phyloP scores from a whole-genome alignment of 2,113 vertebrate species.

The Clupea harengus region DNA sequence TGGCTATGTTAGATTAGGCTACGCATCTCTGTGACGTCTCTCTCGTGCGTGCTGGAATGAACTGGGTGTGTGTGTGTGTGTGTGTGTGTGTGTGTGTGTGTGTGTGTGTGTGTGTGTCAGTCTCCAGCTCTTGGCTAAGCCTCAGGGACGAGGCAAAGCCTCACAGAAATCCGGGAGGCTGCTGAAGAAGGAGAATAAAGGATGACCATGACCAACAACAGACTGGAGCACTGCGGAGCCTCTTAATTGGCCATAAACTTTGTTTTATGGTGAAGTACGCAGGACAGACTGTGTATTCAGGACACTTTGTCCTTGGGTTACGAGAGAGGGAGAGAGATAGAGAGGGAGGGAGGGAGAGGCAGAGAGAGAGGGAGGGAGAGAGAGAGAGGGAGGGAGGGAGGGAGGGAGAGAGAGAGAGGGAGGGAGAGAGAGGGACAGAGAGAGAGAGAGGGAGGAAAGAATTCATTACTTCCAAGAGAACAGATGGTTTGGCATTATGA shows the following conservation, averaged over 20 bases:
- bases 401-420: not conserved
- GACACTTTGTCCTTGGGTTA: constrained; percentile 44
- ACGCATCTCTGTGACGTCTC: not conserved
- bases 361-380: constrained; percentile 19
- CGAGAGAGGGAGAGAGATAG: not conserved
- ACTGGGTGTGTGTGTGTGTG: not conserved
- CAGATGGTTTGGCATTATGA: constrained; percentile 52
- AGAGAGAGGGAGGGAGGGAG: not conserved
- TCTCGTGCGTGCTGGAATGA: not conserved
- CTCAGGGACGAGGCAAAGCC: not conserved
- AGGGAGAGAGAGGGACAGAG: not conserved
- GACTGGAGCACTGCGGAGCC: not conserved
- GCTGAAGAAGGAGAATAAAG: not conserved
- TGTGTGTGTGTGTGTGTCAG: constrained; percentile 12
- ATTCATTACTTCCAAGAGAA: constrained; percentile 44
- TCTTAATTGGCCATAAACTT: constrained; percentile 12
- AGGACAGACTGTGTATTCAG: constrained; percentile 31
- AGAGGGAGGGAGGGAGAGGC: not conserved
- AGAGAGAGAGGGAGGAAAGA: constrained; percentile 29
- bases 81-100: constrained; percentile 1
- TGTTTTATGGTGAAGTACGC: not conserved
- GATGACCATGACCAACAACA: not conserved
- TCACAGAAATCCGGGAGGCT: not conserved
- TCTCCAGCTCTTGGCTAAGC: not conserved
- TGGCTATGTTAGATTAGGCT: not conserved